A percentile compares a stretch with the other conserved stretches of the same genome.
Conservation (phyloP, 2,113 vertebrate genomes). For the Edolisoma coerulescens region DNA sequence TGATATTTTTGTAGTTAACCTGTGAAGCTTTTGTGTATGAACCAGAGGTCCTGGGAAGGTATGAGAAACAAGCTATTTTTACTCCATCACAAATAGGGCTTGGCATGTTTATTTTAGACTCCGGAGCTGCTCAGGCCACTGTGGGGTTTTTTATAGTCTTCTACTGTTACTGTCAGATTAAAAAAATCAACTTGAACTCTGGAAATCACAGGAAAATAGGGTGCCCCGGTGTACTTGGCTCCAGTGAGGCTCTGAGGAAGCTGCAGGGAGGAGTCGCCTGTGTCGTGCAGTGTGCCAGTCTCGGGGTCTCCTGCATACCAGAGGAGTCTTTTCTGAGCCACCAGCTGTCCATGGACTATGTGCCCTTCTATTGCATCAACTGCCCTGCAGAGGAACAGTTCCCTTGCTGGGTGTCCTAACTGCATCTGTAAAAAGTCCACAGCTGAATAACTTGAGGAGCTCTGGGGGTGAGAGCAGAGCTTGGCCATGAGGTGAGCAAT, state of each 20-base stretch:
- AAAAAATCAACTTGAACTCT: conserved; percentile 33
- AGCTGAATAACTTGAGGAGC: background rate
- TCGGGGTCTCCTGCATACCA: background rate
- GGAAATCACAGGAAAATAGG: conserved; percentile 14
- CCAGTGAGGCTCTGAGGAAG: background rate
- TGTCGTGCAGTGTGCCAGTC: fast-evolving
- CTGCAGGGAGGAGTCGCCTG: background rate
- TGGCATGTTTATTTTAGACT: conserved; percentile 63
- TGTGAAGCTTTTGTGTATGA: background rate
- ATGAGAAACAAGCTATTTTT: conserved; percentile 72
- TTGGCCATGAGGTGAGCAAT: background rate
- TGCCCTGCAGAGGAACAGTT: background rate
- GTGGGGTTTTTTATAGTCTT: conserved; percentile 28
- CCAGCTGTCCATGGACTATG: background rate
- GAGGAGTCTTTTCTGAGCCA: background rate
- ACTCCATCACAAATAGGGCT: conserved; percentile 58
- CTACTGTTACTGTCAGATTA: conserved; percentile 44
- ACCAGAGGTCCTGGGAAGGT: conserved; percentile 62
- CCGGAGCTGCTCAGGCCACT: background rate
- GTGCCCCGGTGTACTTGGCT: background rate
- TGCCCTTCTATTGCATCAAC: background rate
- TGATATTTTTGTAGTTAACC: conserved; percentile 52
- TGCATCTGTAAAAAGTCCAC: background rate
- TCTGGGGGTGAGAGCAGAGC: background rate
- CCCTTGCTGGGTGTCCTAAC: background rate